Evolutionary conservation across 2,797 vertebrate genomes (phyloP).

Genomic region (Chanos chanos): DNA sequence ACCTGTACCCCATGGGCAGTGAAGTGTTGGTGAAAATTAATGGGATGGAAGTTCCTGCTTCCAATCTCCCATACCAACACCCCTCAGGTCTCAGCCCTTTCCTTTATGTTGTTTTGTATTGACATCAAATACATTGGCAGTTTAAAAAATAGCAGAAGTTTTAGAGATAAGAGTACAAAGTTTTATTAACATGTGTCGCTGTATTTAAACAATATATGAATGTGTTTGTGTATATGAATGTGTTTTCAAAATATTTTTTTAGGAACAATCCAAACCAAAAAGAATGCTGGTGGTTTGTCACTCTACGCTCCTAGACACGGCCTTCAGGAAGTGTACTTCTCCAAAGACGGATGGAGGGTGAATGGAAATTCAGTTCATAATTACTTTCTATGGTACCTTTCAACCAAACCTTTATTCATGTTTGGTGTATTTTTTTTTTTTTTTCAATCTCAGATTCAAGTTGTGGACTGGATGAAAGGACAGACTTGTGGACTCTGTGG

Average conservation of each 20-base stretch:
- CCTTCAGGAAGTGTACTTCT: slow-evolving; percentile 71
- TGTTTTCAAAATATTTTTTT: neutral
- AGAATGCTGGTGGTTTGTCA: slow-evolving; percentile 58
- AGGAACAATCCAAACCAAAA: slow-evolving; percentile 61
- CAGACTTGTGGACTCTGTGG: slow-evolving; percentile 80
- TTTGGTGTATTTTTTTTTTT: neutral
- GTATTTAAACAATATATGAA: neutral
- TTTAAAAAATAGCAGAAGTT: neutral
- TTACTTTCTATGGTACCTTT: neutral
- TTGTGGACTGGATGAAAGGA: slow-evolving; percentile 78
- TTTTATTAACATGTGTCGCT: too few species aligned
- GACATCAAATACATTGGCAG: neutral
- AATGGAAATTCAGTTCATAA: neutral
- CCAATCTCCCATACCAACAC: slow-evolving; percentile 60
- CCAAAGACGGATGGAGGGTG: slow-evolving; percentile 61
- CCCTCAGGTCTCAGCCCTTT: slow-evolving; percentile 49
- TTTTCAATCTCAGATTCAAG: slow-evolving; percentile 62
- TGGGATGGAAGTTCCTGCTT: slow-evolving; percentile 53
- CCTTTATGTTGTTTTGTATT: too few species aligned
- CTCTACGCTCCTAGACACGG: slow-evolving; percentile 64
- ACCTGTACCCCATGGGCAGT: slow-evolving; percentile 59
- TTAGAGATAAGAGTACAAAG: neutral
- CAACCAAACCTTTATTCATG: neutral
- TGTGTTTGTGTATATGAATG: neutral
- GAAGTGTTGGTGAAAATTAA: slow-evolving; percentile 65